These are phyloP conservation scores for Pangasianodon hypophthalmus DNA, from an alignment of 2,113 vertebrate species.

Conservation along the genomic window DNA sequence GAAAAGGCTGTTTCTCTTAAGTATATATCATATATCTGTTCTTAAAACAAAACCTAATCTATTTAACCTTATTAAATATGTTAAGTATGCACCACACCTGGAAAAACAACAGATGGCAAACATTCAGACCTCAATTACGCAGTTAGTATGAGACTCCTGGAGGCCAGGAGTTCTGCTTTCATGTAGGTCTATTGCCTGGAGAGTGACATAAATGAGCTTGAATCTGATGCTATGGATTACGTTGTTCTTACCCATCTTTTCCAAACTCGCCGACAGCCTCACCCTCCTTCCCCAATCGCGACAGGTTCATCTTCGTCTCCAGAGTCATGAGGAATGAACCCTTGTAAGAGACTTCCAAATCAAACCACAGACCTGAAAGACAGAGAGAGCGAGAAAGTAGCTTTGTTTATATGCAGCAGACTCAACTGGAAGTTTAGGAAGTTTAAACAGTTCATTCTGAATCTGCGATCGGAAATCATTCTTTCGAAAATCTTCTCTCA, in stretches of 20 bases:
- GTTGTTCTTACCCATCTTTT: slow-evolving; percentile 87
- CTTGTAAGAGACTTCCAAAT: slow-evolving; percentile 92
- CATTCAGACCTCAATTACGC: background rate
- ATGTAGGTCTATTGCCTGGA: background rate
- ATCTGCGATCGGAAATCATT: background rate
- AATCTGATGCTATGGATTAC: background rate
- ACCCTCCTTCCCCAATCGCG: slow-evolving; percentile 91
- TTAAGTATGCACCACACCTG: background rate
- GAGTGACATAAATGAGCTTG: background rate
- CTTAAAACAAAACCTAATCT: background rate
- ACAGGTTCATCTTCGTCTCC: slow-evolving; percentile 98
- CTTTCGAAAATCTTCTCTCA: background rate
- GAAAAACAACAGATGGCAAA: background rate
- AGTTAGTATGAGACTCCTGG: background rate
- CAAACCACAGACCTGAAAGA: slow-evolving; percentile 89
- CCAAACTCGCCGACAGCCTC: slow-evolving; percentile 89
- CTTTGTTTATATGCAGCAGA: background rate
- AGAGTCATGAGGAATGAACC: slow-evolving; percentile 98
- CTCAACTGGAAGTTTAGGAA: background rate
- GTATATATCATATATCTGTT: background rate
- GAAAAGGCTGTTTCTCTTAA: too few species aligned
- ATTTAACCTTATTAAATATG: background rate
- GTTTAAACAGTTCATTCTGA: background rate
- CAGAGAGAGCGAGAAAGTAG: background rate
- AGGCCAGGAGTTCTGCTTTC: background rate